Evolutionary conservation across 2,797 vertebrate species (phyloP).

Genomic region (Cyprinodon diabolis): DNA sequence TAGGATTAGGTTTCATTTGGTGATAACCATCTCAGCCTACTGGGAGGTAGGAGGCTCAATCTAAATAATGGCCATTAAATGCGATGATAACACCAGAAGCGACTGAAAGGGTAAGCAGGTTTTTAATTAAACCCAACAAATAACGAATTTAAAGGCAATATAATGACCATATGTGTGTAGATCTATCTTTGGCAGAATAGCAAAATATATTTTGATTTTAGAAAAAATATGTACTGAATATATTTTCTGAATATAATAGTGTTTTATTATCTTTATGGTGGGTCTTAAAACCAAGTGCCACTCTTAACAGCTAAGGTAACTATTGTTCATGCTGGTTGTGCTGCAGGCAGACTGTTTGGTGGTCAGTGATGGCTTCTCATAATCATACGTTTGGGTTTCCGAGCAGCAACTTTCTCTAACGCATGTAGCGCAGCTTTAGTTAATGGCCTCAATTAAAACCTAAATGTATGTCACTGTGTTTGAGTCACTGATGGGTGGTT

Average conservation of each 20-base stretch:
- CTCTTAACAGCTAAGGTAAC: conserved; percentile 2
- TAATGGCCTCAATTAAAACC: conserved; percentile 32
- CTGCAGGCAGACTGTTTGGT: conserved; percentile 29
- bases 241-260: background rate
- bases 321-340: conserved; percentile 1
- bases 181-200: background rate
- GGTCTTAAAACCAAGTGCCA: background rate
- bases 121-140: too few species aligned
- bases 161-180: too few species aligned
- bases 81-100: too few species aligned
- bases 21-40: too few species aligned
- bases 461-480: conserved; percentile 39
- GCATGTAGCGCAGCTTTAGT: conserved; percentile 18
- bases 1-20: too few species aligned
- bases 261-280: background rate
- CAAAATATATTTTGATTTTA: background rate
- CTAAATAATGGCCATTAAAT: too few species aligned
- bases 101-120: too few species aligned
- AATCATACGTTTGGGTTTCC: conserved; percentile 43
- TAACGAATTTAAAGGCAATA: background rate
- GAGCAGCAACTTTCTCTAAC: conserved; percentile 34
- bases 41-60: too few species aligned
- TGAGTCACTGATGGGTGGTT: conserved; percentile 49
- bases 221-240: background rate
- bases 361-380: conserved; percentile 35